phyloP scores from a whole-genome alignment of 2,888 invertebrate genomes.

The Drosophila quinaria region DNA sequence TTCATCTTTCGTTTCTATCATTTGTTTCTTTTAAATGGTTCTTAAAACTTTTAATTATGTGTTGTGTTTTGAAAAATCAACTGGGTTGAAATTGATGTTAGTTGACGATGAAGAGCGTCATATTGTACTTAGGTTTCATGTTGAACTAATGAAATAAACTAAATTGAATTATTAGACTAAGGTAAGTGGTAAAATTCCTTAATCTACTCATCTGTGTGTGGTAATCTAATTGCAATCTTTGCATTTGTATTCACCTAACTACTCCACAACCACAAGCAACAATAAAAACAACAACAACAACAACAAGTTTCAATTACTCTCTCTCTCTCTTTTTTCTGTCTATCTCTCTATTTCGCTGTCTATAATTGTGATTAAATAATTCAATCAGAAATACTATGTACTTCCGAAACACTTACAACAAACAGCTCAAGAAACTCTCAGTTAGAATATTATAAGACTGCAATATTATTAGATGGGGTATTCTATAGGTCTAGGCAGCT shows the following conservation, averaged over 20 bases:
- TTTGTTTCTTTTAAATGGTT: conserved; percentile 26
- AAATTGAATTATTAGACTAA: conserved; percentile 57
- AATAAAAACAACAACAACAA: conserved; percentile 26
- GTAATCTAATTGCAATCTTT: conserved; percentile 57
- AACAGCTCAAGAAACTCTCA: conserved; percentile 12
- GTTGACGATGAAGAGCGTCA: conserved; percentile 45
- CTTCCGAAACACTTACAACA: conserved; percentile 40
- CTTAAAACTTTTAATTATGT: conserved; percentile 33
- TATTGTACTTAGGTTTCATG: conserved; percentile 58
- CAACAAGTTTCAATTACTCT: conserved; percentile 17
- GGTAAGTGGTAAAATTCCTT: conserved; percentile 67
- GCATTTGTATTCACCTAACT: conserved; percentile 58
- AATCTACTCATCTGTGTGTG: conserved; percentile 53
- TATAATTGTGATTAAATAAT: conserved; percentile 12
- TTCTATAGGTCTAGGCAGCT: conserved; percentile 5
- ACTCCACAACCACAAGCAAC: conserved; percentile 27
- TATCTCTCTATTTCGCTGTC: conserved; percentile 27
- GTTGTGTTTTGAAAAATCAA: conserved; percentile 46
- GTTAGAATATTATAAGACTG: not conserved
- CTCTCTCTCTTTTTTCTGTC: conserved; percentile 25
- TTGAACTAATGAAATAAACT: conserved; percentile 14
- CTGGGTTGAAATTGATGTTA: conserved; percentile 67
- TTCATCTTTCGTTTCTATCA: conserved; percentile 18
- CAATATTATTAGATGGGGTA: conserved; percentile 8
- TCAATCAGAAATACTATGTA: conserved; percentile 14